Base-by-base conservation (phyloP, 2,113 vertebrate genomes). In the Zapornia atra region DNA sequence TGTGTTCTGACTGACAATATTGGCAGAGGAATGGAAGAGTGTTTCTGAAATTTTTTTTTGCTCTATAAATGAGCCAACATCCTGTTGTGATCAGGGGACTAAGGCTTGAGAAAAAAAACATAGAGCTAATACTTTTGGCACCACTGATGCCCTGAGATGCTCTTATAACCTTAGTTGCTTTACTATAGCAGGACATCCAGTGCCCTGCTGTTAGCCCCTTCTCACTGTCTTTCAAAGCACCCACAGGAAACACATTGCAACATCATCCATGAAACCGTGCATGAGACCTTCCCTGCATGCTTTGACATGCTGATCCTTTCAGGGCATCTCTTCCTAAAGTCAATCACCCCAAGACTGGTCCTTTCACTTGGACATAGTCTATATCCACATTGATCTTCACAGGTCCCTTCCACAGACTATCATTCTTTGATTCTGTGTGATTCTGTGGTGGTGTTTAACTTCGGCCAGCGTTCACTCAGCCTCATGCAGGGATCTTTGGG, bases 241-340 rank as follows among this genome's bases (percentile, higher is more conserved):
- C 31, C n/a, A 26, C 22, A 28, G 33, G 31, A 65, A 15, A 70
- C 8, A 34, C 19, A 57, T 33, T 25, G 15, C n/a, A 72, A 33
- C 31, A 20, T 25, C 50, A 44, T 14, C 56, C 1, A 0, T 48
- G 20, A 72, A 71, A 64, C 10, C 18, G 21, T 11, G 40, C 5
- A 20, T 1, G 3, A 40, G 20, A 63, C 5, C 1, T 0, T 40
- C 33, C 15, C 17, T 82, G 20, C 26, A 25, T n/a, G 21, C 31
- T 8, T 59, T 31, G 25, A 77, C 66, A 38, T 51, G 9, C 0
- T 48, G 38, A 20, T 51, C 33, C 9, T 53, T 88, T 46, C 48
- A 68, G 17, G 10, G 7, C 44, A 8, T 68, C 48, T 21, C 36
- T 78, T 64, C 48, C 26, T 56, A 18, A 76, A 57, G 34, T 50